Evolutionary conservation across 1,140 invertebrate species (phyloP), one percentile per base, ranked within the genome.

Genomic region (Teleogryllus occipitalis): DNA sequence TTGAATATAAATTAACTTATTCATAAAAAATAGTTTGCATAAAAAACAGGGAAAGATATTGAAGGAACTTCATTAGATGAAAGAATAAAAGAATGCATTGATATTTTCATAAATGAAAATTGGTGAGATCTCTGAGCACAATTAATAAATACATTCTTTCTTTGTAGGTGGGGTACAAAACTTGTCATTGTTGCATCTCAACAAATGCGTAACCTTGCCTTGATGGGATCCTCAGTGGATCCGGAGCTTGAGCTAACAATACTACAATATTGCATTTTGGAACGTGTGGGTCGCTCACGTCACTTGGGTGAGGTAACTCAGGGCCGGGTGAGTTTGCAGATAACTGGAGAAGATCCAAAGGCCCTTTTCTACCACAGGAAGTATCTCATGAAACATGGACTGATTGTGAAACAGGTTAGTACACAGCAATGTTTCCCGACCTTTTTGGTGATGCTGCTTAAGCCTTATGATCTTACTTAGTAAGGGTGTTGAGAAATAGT

Each of bases 111-210:
- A 2, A 39, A 39, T 39, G 27, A 39, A 39, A 39, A 39, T 39
- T 2, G 1, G 27, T 39, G 27, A 39, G 5, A 39, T 39, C 5
- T 5, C 72, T 18, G 72, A n/a, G 18, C 2, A 74, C 72, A 74
- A 21, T 21, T 39, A 39, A 39, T 39, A 39, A 39, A 39, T 39
- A 39, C 27, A 39, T 47, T 54, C 27, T 46, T 72, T 49, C 74
- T 18, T 75, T 75, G 47, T 80, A 90, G 88, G 79, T 92, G 87
- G 86, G 91, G 89, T 8, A 86, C 90, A 76, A 87, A 85, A 80
- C 85, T 96, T 27, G 91, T 95, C 0, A 87, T 95, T 74, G 94
- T 96, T 8, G 94, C 92, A 12, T 89, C 87, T 49, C 93, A 95
- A 85, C 83, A 86, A 47, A 81, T 89, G 12, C 86, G 95, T 77